Base-by-base conservation (phyloP, 2,113 vertebrate species). In the Orycteropus afer region DNA sequence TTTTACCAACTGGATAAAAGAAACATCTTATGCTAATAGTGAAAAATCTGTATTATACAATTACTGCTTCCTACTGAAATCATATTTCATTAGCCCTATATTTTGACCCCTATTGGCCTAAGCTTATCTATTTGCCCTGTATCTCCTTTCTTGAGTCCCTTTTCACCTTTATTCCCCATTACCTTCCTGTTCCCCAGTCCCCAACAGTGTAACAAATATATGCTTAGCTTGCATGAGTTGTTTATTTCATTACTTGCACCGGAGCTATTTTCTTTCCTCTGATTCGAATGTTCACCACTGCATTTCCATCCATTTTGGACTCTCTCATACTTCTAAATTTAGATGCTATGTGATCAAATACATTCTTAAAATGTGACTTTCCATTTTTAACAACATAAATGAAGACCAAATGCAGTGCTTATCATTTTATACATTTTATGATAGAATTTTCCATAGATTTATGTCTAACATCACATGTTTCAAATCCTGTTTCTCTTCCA, bases 101-200 rank as follows among this genome's bases (percentile, higher is more conserved):
- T 81, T 93, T 18, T 51, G 34, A 76, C 37, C 2, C 49, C 57
- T 47, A 59, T 73, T 22, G 32, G 40, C 1, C 67, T 61, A 90
- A 87, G 23, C 2, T 51, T 53, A 82, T 14, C 3, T 9, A 34
- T 78, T 76, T 32, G 18, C 40, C 27, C 5, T 73, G 49, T 85
- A 29, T 59, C 5, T 74, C 5, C 2, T 81, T 69, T 40, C 11
- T 71, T 53, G n/a, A 40, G 37, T 61, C 25, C 5, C n/a, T 17
- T 0, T 81, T 85, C 25, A 59, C 65, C 12, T 40, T 47, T 32
- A 47, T 95, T 55, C 27, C 4, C 27, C 32, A 80, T 18, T 77
- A 69, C 10, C 47, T 22, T 77, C 12, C 7, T 2, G 61, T 49
- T 59, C 25, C 9, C 14, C 0, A 37, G 0, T 0, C 2, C 7